Evolutionary conservation across 1,140 invertebrate genomes (phyloP).

Genomic region (Dufourea novaeangliae): DNA sequence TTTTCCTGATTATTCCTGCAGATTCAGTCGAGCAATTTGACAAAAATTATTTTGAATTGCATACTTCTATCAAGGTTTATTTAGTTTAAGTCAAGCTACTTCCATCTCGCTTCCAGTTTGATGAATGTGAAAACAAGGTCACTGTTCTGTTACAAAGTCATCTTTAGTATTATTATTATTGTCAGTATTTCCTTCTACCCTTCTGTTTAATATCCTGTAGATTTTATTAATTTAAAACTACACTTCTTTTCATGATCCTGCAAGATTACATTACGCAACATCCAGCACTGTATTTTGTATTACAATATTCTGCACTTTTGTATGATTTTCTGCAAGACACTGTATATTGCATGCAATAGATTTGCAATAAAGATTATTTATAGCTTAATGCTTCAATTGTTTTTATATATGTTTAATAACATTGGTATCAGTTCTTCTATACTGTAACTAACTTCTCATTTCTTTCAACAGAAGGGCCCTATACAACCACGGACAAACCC

Average conservation of each 20-base stretch:
- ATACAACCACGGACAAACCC: conserved; percentile 82
- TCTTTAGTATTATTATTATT: conserved; percentile 47
- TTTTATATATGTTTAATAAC: conserved; percentile 22
- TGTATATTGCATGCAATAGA: conserved; percentile 66
- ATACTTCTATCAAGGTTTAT: conserved; percentile 67
- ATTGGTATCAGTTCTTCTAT: background rate
- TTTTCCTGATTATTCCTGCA: conserved; percentile 61
- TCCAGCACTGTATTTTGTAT: conserved; percentile 32
- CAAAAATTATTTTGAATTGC: conserved; percentile 60
- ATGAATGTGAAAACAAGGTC: conserved; percentile 78
- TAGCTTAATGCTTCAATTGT: conserved; percentile 56
- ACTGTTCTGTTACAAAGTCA: conserved; percentile 60
- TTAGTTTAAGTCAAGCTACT: conserved; percentile 72
- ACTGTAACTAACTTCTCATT: conserved; percentile 21
- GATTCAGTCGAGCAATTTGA: conserved; percentile 50
- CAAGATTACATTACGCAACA: conserved; percentile 30
- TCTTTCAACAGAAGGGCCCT: conserved; percentile 74
- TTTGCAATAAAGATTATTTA: conserved; percentile 51
- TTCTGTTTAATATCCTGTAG: conserved; percentile 55
- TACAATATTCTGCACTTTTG: conserved; percentile 51
- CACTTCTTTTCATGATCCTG: conserved; percentile 33
- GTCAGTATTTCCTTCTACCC: conserved; percentile 34
- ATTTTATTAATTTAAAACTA: conserved; percentile 53
- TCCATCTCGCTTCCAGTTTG: conserved; percentile 79
- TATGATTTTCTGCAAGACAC: conserved; percentile 58